Conservation (phyloP, 2,888 invertebrate genomes). For the Melinopterus prodromus region DNA sequence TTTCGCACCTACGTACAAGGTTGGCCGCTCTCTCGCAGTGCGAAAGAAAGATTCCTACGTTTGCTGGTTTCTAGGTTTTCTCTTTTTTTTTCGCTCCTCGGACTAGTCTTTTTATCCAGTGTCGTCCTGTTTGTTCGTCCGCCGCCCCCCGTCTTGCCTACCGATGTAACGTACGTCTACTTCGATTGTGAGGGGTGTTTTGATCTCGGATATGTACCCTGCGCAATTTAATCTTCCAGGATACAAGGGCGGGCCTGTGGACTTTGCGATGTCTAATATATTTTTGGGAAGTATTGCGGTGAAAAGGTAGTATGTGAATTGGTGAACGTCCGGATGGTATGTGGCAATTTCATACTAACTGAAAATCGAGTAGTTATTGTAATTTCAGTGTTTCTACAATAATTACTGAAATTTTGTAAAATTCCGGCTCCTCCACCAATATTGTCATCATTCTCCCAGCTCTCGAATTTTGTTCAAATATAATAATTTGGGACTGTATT, state of each 20-base stretch:
- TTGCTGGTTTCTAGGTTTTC: constrained; percentile 13
- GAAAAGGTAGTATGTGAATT: too few species aligned
- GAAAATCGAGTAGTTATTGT: too few species aligned
- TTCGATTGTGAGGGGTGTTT: neutral
- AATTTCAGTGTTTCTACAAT: too few species aligned
- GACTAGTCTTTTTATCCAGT: constrained; percentile 22
- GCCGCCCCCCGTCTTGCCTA: neutral
- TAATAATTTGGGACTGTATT: too few species aligned
- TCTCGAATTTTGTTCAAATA: too few species aligned
- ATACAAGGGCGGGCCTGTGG: neutral
- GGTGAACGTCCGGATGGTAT: too few species aligned
- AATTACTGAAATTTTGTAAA: too few species aligned
- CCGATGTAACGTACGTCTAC: neutral
- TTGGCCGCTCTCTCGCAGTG: neutral
- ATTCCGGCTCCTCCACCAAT: too few species aligned
- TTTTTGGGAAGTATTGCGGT: neutral
- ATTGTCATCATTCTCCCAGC: too few species aligned
- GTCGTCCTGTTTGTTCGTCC: constrained; percentile 4
- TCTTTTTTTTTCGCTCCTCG: constrained; percentile 13
- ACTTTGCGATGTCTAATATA: neutral
- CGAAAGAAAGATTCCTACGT: constrained; percentile 10
- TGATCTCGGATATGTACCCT: neutral
- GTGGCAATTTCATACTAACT: too few species aligned
- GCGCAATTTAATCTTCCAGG: neutral
- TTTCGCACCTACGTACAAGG: constrained; percentile 22